Conservation (phyloP, 2,797 vertebrate genomes). For the Carduelis carduelis region DNA sequence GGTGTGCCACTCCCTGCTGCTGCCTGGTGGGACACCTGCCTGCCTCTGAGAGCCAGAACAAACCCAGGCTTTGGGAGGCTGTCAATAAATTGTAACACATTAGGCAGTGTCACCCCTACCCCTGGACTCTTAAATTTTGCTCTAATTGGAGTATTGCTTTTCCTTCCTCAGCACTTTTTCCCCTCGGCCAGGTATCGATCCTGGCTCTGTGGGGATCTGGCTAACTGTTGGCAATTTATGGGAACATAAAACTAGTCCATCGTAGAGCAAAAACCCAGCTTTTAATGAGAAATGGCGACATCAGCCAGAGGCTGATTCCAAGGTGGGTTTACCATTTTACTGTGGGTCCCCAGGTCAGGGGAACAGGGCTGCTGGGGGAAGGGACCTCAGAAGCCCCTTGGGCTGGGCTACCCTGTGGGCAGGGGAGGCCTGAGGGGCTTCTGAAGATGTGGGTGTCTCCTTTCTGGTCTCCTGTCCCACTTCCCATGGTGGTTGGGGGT, state of each 20-base stretch:
- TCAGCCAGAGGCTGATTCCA: not conserved
- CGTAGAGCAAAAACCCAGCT: not conserved
- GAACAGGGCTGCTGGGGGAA: not conserved
- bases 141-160: conserved; percentile 55
- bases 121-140: conserved; percentile 42
- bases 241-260: conserved; percentile 33
- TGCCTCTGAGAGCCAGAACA: not conserved
- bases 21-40: not conserved
- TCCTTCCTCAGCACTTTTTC: conserved; percentile 63
- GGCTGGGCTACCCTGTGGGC: not conserved
- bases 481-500: not conserved
- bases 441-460: not conserved
- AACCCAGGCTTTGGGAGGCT: not conserved
- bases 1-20: not conserved
- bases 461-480: not conserved
- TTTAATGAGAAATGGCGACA: conserved; percentile 18
- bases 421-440: not conserved
- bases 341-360: not conserved
- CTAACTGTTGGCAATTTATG: conserved; percentile 69
- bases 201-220: conserved; percentile 47
- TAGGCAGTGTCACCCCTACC: conserved; percentile 43
- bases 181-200: conserved; percentile 60
- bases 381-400: not conserved
- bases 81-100: conserved; percentile 43
- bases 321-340: not conserved